Base-by-base conservation (phyloP, 2,888 invertebrate genomes). In the Congeria kusceri region DNA sequence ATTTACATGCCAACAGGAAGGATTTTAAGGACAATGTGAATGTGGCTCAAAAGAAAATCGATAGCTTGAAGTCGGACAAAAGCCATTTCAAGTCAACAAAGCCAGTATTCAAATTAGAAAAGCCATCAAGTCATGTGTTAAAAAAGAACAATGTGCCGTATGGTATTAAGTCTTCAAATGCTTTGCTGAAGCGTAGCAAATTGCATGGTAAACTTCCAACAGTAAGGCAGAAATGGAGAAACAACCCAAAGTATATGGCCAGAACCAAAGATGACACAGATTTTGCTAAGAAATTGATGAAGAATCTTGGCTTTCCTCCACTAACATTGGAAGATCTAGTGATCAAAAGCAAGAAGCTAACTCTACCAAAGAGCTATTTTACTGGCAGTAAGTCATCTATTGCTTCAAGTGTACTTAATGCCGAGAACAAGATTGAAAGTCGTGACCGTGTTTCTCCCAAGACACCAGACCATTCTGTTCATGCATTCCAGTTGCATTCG, bases 221-320 rank as follows among this genome's bases (percentile, higher is more conserved):
- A 9, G 39, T 66, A 9, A 64, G 58, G 39, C 49, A 64, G 47
- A 72, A 72, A 58, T 72, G 71, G 71, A 44, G 57, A 46, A 70
- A 56, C 18, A 76, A 71, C 29, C 53, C 61, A 0, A 70, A 61
- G 4, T 65, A 70, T 39, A 56, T 65, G 56, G 59, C 53, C 56
- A 65, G 32, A 2, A 47, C 58, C 3, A 66, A 70, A 44, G 80
- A 76, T 53, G 76, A 73, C 53, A 53, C 20, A 5, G 53, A 53
- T 18, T 80, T 80, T 76, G 68, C 76, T 18, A 69, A 72, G 32
- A 72, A 80, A 15, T 70, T 78, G 39, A 75, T 78, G 62, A 76
- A 76, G 70, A 82, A 78, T 23, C 66, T 82, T 49, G 78, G 78
- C 20, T 72, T 73, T 53, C 77, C 68, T 13, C 75, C 82, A 13